These are phyloP conservation scores for Muscicapa striata DNA, from an alignment of 2,797 vertebrate species.

Conservation along the genomic window DNA sequence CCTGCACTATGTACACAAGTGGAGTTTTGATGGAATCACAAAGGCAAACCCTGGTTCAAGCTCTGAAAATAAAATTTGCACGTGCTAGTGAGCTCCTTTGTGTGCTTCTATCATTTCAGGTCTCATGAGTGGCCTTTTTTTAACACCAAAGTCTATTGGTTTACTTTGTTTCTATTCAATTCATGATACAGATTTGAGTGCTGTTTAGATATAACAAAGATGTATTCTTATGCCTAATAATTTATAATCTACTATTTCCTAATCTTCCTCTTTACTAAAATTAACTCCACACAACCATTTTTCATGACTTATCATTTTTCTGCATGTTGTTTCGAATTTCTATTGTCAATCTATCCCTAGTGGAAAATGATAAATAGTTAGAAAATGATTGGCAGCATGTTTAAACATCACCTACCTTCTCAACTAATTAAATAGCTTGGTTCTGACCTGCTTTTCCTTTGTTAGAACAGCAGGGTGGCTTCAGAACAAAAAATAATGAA, in stretches of 20 bases:
- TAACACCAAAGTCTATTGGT: background rate
- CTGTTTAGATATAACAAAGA: background rate
- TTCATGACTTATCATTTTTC: background rate
- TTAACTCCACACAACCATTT: background rate
- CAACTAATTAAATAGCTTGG: conserved; percentile 51
- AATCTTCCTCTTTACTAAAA: background rate
- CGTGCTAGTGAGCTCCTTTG: background rate
- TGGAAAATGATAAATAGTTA: conserved; percentile 2
- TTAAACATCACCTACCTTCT: conserved; percentile 41
- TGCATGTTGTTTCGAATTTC: background rate
- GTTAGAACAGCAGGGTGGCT: conserved; percentile 37
- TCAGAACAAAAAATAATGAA: conserved; percentile 61
- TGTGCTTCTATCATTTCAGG: background rate
- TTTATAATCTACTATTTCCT: background rate
- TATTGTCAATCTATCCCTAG: background rate
- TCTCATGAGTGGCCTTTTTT: background rate
- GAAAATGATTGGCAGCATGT: background rate
- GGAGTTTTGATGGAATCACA: background rate
- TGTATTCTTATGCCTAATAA: background rate
- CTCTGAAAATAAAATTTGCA: background rate
- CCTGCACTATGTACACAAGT: background rate
- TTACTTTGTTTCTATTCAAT: background rate
- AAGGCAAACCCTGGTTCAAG: background rate
- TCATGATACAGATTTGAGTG: background rate
- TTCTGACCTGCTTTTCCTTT: conserved; percentile 48